phyloP scores from a whole-genome alignment of 2,888 invertebrate genomes.

The Cecidostiba fungosa region DNA sequence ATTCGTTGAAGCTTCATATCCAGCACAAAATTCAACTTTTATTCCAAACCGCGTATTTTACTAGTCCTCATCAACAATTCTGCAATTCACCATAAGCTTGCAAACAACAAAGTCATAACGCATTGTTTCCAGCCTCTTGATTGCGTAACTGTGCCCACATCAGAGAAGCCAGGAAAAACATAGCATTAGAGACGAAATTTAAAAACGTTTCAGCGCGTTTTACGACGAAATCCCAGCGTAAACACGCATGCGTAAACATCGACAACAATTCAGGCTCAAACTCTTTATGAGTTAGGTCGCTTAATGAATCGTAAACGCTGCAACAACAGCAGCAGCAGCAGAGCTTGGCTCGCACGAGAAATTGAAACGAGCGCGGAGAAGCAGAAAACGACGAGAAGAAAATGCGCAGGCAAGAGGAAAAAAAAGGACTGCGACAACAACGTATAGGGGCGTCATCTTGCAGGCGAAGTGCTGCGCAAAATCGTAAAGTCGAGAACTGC shows the following conservation, averaged over 20 bases:
- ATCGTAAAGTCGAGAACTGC: constrained; percentile 25
- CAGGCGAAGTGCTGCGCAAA: constrained; percentile 23
- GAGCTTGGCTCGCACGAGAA: background rate
- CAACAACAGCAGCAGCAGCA: background rate
- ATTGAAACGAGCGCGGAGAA: constrained; percentile 38
- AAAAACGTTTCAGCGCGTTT: constrained; percentile 1
- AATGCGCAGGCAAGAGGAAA: background rate
- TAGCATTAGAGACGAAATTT: constrained; percentile 23
- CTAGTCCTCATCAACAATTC: background rate
- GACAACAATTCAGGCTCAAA: background rate
- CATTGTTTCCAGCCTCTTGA: background rate
- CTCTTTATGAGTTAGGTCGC: background rate
- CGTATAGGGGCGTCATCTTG: constrained; percentile 32
- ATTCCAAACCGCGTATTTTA: too few relatives aligned
- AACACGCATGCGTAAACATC: constrained; percentile 5
- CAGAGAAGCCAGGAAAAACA: background rate
- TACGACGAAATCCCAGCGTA: constrained; percentile 18
- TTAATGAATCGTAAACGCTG: constrained; percentile 35
- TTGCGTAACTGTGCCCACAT: background rate
- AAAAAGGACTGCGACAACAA: background rate
- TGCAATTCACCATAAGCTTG: background rate
- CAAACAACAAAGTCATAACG: background rate
- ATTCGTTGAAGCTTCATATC: too few relatives aligned
- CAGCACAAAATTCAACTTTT: too few relatives aligned
- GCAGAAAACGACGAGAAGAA: background rate